Percentiles rank a stretch among this genome's conserved stretches.
phyloP scores from a whole-genome alignment of 2,113 vertebrate species.

The Coregonus clupeaformis region DNA sequence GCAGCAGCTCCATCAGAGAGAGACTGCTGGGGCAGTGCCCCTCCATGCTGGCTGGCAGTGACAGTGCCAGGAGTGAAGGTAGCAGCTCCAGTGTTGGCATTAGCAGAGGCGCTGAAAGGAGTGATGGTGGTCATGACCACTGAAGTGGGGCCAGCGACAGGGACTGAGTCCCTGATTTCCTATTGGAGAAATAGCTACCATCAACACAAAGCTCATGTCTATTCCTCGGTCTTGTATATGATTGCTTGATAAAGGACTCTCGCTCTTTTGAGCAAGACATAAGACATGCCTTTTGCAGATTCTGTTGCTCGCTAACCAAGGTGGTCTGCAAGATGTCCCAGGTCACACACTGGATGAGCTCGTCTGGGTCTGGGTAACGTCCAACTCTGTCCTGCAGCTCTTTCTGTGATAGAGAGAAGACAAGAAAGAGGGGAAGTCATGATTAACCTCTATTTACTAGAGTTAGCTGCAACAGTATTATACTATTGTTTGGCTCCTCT shows the following conservation, averaged over 20 bases:
- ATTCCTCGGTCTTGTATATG: background rate
- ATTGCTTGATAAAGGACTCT: background rate
- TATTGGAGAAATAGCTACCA: background rate
- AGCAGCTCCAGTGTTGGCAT: background rate
- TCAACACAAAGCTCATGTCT: background rate
- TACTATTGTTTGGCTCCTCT: too few relatives aligned
- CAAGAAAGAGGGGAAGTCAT: background rate
- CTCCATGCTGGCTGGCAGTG: background rate
- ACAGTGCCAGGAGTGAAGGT: background rate
- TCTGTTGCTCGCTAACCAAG: conserved; percentile 33
- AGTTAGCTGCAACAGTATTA: background rate
- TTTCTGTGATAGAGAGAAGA: conserved; percentile 40
- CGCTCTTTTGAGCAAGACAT: background rate
- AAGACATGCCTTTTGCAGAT: conserved; percentile 38
- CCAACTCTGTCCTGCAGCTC: conserved; percentile 51
- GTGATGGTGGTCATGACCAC: background rate
- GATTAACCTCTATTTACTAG: background rate
- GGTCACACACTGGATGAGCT: conserved; percentile 65
- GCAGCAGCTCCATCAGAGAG: background rate
- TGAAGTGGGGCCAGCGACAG: background rate
- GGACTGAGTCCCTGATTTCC: background rate
- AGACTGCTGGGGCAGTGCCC: background rate
- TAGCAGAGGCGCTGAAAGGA: background rate
- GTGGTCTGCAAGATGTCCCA: conserved; percentile 71
- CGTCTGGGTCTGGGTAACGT: conserved; percentile 47